These are phyloP conservation scores for Odontesthes bonariensis DNA, from an alignment of 2,113 vertebrate genomes.

Conservation along the genomic window DNA sequence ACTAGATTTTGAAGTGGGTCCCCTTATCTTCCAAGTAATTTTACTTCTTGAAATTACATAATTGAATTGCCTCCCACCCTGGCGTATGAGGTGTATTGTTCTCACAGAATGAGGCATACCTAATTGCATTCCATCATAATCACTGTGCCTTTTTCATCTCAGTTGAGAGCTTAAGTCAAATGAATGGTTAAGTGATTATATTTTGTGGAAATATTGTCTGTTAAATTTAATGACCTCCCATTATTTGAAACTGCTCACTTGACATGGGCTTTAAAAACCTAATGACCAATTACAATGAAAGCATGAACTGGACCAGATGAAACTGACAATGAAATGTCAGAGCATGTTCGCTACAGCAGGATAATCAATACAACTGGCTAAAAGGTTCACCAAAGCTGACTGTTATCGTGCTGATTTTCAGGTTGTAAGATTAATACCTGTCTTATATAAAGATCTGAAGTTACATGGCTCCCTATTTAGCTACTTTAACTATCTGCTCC, in stretches of 20 bases:
- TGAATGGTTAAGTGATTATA: conserved; percentile 46
- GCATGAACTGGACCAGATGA: conserved; percentile 20
- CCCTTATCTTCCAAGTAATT: conserved; percentile 75
- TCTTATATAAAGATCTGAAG: conserved; percentile 21
- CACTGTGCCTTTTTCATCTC: conserved; percentile 59
- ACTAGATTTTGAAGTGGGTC: conserved; percentile 59
- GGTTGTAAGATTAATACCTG: conserved; percentile 1
- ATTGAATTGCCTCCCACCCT: conserved; percentile 69
- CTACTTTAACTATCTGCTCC: conserved; percentile 42
- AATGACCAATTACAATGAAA: conserved; percentile 43
- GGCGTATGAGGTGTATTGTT: conserved; percentile 68
- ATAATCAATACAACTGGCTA: conserved; percentile 18
- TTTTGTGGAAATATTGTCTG: conserved; percentile 56
- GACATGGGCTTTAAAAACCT: conserved; percentile 42
- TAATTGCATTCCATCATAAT: conserved; percentile 69
- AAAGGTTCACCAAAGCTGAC: conserved; percentile 16
- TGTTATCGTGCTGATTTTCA: conserved; percentile 9
- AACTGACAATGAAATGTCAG: conserved; percentile 10
- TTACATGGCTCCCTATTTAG: conserved; percentile 32
- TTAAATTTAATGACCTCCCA: conserved; percentile 35
- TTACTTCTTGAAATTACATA: conserved; percentile 68
- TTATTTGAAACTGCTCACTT: conserved; percentile 49
- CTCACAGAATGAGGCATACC: conserved; percentile 52
- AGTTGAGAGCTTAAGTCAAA: conserved; percentile 42
- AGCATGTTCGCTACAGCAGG: not conserved